A percentile compares a stretch with the other conserved stretches of the same genome.
Evolutionary conservation across 2,113 vertebrate genomes (phyloP).

Genomic region (Phyllopteryx taeniolatus): DNA sequence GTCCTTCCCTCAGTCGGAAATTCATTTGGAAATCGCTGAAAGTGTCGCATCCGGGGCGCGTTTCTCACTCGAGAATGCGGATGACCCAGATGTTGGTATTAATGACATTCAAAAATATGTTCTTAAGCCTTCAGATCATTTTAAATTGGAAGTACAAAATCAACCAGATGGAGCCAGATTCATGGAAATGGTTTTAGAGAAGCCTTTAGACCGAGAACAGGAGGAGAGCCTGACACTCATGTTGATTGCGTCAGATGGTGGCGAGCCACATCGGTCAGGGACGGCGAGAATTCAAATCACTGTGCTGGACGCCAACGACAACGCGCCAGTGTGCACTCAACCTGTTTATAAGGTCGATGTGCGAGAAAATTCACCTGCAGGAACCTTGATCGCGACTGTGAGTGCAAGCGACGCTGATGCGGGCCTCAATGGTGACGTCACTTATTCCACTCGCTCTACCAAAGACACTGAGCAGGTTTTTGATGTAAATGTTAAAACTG

Average conservation of each 20-base stretch:
- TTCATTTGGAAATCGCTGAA: conserved; percentile 55
- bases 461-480: conserved; percentile 53
- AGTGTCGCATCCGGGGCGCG: conserved; percentile 32
- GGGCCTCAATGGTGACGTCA: conserved; percentile 55
- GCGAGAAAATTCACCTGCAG: conserved; percentile 49
- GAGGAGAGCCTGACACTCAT: conserved; percentile 51
- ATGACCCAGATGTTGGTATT: conserved; percentile 61
- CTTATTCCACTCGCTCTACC: conserved; percentile 32
- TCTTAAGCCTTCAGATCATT: conserved; percentile 50
- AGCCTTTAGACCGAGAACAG: conserved; percentile 65
- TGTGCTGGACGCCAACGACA: conserved; percentile 70
- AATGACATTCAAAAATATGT: conserved; percentile 66
- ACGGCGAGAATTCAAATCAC: conserved; percentile 58
- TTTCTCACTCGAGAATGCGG: conserved; percentile 49
- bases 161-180: conserved; percentile 36
- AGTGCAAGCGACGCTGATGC: conserved; percentile 63
- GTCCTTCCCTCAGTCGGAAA: conserved; percentile 49
- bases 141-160: conserved; percentile 57
- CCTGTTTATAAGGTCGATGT: conserved; percentile 64
- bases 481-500: conserved; percentile 61
- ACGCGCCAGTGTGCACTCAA: conserved; percentile 63
- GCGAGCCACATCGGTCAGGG: conserved; percentile 65
- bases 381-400: conserved; percentile 51
- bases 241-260: conserved; percentile 67
- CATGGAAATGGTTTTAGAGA: conserved; percentile 66